phyloP scores from a whole-genome alignment of 2,113 vertebrate species.

The Eolophus roseicapilla region DNA sequence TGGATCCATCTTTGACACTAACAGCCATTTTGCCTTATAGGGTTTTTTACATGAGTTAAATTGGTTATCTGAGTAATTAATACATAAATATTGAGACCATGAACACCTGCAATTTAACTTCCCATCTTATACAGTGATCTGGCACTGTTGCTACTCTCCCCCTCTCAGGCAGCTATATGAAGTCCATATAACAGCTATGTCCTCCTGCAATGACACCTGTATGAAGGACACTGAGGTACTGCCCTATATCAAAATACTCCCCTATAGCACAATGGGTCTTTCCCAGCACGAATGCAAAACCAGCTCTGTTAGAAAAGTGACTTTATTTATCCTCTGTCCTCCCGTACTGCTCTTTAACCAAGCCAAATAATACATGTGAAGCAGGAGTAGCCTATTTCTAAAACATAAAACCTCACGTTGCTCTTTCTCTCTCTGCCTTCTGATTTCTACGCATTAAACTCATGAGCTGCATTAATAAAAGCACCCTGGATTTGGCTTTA shows the following conservation, averaged over 20 bases:
- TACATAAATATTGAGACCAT: background rate
- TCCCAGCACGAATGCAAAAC: background rate
- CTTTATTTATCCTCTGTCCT: background rate
- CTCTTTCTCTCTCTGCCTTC: background rate
- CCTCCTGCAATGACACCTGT: background rate
- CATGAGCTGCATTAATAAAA: background rate
- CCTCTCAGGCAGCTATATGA: background rate
- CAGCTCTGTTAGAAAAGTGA: background rate
- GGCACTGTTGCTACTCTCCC: background rate
- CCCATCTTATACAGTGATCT: background rate
- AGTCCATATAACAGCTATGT: background rate
- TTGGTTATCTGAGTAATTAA: background rate
- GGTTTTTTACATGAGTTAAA: background rate
- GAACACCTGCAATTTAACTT: background rate
- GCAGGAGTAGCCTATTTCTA: background rate
- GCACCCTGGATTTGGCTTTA: background rate
- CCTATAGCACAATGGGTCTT: fast-evolving
- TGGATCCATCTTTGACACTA: background rate
- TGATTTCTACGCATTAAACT: background rate
- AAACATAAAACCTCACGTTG: background rate
- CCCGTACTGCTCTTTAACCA: background rate
- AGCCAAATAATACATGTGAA: background rate
- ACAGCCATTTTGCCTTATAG: background rate
- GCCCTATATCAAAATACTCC: background rate
- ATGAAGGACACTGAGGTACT: background rate